These are phyloP conservation scores for Ligdia adustata DNA, from an alignment of 2,888 invertebrate genomes.

Conservation along the genomic window DNA sequence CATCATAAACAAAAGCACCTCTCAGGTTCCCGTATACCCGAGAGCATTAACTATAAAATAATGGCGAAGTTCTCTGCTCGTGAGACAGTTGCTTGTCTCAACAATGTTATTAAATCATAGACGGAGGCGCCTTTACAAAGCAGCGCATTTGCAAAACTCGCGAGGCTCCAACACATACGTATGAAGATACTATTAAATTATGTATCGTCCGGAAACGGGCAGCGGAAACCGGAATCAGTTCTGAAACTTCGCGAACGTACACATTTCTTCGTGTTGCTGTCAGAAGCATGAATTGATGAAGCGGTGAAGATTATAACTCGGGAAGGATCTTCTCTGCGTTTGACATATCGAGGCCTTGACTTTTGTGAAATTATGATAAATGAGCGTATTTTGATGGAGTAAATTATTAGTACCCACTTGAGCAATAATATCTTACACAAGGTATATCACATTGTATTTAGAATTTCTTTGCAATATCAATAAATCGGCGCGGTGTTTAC, in stretches of 20 bases:
- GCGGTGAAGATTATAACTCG: constrained; percentile 5
- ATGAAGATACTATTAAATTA: constrained; percentile 8
- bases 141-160: constrained; percentile 31
- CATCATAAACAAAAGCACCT: constrained; percentile 26
- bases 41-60: constrained; percentile 47
- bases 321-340: constrained; percentile 5
- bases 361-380: constrained; percentile 5
- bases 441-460: too few species aligned
- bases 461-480: too few species aligned
- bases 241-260: constrained; percentile 17
- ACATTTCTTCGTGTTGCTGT: constrained; percentile 24
- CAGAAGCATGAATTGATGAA: constrained; percentile 19
- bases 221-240: constrained; percentile 24
- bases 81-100: constrained; percentile 45
- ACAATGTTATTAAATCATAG: constrained; percentile 52
- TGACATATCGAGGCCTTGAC: constrained; percentile 7
- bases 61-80: constrained; percentile 41
- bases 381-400: neutral
- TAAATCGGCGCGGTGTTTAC: too few species aligned
- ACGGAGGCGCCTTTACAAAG: constrained; percentile 39
- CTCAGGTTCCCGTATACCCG: constrained; percentile 38
- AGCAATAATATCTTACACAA: too few species aligned
- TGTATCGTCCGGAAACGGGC: constrained; percentile 12
- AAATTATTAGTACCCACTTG: neutral
- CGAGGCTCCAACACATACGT: constrained; percentile 1